phyloP scores from a whole-genome alignment of 2,888 invertebrate genomes.

The Stenodera caucasica region DNA sequence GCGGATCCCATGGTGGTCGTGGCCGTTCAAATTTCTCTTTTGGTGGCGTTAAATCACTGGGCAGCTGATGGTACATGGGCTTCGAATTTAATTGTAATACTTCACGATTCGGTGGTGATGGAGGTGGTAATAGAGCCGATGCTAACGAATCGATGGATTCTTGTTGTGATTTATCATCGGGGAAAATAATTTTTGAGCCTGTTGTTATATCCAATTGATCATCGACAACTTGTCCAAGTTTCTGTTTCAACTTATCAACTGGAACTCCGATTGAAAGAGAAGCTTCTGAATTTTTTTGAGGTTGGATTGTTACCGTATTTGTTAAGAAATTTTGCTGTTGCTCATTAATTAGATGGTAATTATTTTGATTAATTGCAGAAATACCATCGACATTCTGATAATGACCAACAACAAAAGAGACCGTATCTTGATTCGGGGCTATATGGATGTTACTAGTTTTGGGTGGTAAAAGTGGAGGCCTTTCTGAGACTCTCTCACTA shows the following conservation, averaged over 20 bases:
- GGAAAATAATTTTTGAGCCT: slow-evolving; percentile 51
- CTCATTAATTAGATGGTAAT: slow-evolving; percentile 24
- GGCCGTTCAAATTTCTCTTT: slow-evolving; percentile 51
- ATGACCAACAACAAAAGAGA: slow-evolving; percentile 66
- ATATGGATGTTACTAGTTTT: slow-evolving; percentile 67
- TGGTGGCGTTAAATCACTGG: slow-evolving; percentile 57
- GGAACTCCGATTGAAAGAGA: slow-evolving; percentile 54
- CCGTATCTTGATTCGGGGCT: slow-evolving; percentile 65
- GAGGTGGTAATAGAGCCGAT: slow-evolving; percentile 33
- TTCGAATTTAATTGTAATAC: slow-evolving; percentile 52
- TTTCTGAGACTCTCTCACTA: slow-evolving; percentile 50
- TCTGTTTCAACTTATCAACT: slow-evolving; percentile 44
- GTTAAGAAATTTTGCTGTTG: not conserved
- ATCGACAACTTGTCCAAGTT: slow-evolving; percentile 54
- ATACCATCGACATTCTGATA: slow-evolving; percentile 61
- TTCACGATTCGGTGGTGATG: slow-evolving; percentile 40
- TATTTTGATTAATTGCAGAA: not conserved
- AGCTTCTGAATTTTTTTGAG: slow-evolving; percentile 51
- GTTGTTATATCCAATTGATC: slow-evolving; percentile 45
- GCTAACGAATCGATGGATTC: slow-evolving; percentile 29
- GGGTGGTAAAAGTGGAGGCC: slow-evolving; percentile 49
- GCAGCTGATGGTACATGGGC: slow-evolving; percentile 55
- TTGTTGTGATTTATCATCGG: slow-evolving; percentile 40
- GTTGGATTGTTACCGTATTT: slow-evolving; percentile 51
- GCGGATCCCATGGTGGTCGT: slow-evolving; percentile 57